Conservation (phyloP, 2,888 invertebrate species). For the Orchesella flavescens region DNA sequence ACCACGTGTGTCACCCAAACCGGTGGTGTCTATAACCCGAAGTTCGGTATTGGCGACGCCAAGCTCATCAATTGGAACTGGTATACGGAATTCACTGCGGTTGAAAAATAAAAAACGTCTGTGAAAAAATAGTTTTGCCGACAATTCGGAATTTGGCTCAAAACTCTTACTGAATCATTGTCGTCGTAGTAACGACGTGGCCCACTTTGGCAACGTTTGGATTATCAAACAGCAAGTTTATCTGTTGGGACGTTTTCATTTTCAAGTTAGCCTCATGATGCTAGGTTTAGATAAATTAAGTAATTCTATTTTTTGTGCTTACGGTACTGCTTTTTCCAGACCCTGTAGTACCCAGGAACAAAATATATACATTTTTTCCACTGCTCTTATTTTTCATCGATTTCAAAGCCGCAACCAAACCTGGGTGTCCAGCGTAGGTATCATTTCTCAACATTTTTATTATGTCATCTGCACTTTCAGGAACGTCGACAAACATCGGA, state of each 20-base stretch:
- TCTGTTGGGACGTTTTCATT: too few species aligned
- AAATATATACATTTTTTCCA: conserved; percentile 61
- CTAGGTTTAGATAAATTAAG: too few species aligned
- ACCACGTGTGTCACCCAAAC: conserved; percentile 28
- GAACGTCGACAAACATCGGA: conserved; percentile 49
- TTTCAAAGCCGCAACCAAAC: conserved; percentile 38
- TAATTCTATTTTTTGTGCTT: background rate
- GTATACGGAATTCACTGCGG: conserved; percentile 43
- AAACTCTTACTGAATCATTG: conserved; percentile 59
- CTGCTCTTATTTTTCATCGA: conserved; percentile 49
- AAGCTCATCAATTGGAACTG: conserved; percentile 50
- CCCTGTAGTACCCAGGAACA: conserved; percentile 60
- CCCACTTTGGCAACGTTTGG: conserved; percentile 47
- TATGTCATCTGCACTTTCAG: conserved; percentile 42
- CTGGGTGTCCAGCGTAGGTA: conserved; percentile 44
- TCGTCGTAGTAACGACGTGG: conserved; percentile 33
- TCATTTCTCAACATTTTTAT: conserved; percentile 33
- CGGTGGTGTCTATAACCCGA: conserved; percentile 57
- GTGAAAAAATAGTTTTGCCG: too few species aligned
- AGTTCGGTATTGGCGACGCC: conserved; percentile 59
- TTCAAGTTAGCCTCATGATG: too few species aligned
- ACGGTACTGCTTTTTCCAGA: conserved; percentile 62
- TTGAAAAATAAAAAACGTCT: background rate
- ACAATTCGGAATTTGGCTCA: too few species aligned
- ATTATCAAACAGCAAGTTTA: conserved; percentile 60